These are phyloP conservation scores for Nasonovia ribisnigri DNA, from an alignment of 2,888 invertebrate genomes.

Conservation along the genomic window DNA sequence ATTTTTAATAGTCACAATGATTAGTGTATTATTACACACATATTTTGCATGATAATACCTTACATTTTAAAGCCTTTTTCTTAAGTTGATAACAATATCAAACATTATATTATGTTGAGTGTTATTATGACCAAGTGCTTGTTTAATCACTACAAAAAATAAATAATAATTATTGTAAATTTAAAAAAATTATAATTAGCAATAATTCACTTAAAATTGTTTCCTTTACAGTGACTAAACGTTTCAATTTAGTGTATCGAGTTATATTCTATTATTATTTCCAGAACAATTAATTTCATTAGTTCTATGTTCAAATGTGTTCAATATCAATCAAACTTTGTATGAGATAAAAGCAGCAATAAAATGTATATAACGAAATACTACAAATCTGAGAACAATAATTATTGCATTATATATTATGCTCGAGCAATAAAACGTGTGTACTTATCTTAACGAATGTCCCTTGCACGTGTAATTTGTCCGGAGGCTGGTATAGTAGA, in stretches of 20 bases:
- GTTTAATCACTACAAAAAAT: not conserved
- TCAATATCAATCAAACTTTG: not conserved
- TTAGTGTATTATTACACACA: not conserved
- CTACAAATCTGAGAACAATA: not conserved
- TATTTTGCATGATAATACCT: not conserved
- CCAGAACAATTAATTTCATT: not conserved
- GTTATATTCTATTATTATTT: not conserved
- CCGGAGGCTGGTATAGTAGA: not conserved
- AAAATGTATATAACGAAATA: not conserved
- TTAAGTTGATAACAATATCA: not conserved
- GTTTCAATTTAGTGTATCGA: not conserved
- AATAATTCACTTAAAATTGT: not conserved
- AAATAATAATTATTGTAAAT: not conserved
- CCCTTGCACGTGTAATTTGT: slow-evolving; percentile 40
- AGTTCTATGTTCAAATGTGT: not conserved
- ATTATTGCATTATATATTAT: slow-evolving; percentile 26
- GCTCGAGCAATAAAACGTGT: not conserved
- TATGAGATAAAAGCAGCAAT: not conserved
- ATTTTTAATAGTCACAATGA: not conserved
- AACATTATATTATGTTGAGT: not conserved
- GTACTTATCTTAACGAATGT: slow-evolving; percentile 59
- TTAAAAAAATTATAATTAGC: not conserved
- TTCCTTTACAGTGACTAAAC: not conserved
- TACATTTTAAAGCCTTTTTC: not conserved
- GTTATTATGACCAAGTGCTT: not conserved